Conservation (phyloP, 2,797 vertebrate species). For the Sebastes aleutianus region DNA sequence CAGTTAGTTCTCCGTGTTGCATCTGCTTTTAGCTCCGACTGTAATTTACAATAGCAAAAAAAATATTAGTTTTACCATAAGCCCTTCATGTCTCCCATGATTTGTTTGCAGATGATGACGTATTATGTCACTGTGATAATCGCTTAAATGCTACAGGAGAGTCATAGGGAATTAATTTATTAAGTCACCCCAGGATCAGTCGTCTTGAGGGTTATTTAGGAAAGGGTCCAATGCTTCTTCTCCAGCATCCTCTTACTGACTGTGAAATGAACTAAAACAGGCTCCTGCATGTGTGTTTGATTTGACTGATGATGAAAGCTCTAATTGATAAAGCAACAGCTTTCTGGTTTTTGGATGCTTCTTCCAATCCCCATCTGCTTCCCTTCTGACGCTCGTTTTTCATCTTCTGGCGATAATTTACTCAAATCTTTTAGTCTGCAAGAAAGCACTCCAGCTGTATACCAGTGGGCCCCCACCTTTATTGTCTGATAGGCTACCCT, state of each 20-base stretch:
- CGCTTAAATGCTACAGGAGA: neutral
- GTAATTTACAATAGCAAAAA: neutral
- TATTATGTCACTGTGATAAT: neutral
- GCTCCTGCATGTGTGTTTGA: neutral
- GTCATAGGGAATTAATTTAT: neutral
- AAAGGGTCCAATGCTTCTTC: neutral
- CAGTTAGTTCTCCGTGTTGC: neutral
- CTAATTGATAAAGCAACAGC: neutral
- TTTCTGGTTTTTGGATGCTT: neutral
- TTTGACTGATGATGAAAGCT: constrained; percentile 19
- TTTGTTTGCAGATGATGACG: neutral
- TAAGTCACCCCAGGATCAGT: neutral
- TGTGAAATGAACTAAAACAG: neutral
- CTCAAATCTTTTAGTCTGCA: neutral
- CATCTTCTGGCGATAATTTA: neutral
- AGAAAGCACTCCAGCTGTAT: neutral
- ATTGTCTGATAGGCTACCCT: neutral
- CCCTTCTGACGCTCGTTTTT: neutral
- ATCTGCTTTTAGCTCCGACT: neutral
- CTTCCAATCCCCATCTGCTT: neutral
- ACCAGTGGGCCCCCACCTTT: neutral
- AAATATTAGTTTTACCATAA: neutral
- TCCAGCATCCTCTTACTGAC: neutral
- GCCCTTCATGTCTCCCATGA: neutral
- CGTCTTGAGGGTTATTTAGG: neutral